Evolutionary conservation across 2,113 vertebrate species (phyloP).

Genomic region (Cryptoleucopteryx plumbea): DNA sequence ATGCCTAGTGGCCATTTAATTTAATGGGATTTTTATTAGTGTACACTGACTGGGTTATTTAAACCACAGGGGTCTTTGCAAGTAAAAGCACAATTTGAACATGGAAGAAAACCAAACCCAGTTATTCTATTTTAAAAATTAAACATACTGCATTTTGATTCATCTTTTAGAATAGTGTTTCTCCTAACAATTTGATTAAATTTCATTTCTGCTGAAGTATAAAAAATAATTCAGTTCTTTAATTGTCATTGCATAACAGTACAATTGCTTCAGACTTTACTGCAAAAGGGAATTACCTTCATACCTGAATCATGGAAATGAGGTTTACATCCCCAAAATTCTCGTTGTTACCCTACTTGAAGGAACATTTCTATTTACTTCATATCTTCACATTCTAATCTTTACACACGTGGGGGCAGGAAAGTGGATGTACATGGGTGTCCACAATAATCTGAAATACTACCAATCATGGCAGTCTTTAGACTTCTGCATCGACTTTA

Average conservation of each 20-base stretch:
- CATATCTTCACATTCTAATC: neutral
- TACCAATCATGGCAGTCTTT: neutral
- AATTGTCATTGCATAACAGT: neutral
- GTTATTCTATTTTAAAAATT: constrained; percentile 38
- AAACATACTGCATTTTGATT: constrained; percentile 58
- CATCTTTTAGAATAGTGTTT: constrained; percentile 49
- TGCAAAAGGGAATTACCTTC: neutral
- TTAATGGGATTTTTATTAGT: constrained; percentile 82
- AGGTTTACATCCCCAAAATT: neutral
- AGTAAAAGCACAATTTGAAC: constrained; percentile 63
- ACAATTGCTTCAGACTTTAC: neutral
- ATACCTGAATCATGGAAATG: neutral
- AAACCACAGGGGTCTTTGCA: constrained; percentile 75
- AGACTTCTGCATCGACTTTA: neutral
- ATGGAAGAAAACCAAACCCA: constrained; percentile 32
- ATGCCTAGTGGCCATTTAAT: constrained; percentile 74
- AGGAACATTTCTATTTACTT: neutral
- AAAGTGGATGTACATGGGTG: neutral
- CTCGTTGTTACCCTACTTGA: neutral
- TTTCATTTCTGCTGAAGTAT: constrained; percentile 23
- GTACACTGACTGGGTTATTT: constrained; percentile 69
- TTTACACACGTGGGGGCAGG: neutral
- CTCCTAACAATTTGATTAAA: constrained; percentile 15
- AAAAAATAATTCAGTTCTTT: constrained; percentile 24
- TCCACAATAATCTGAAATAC: neutral